A percentile compares a stretch with the other conserved stretches of the same genome.
phyloP scores from a whole-genome alignment of 2,888 invertebrate species.

The Thumatha senex region DNA sequence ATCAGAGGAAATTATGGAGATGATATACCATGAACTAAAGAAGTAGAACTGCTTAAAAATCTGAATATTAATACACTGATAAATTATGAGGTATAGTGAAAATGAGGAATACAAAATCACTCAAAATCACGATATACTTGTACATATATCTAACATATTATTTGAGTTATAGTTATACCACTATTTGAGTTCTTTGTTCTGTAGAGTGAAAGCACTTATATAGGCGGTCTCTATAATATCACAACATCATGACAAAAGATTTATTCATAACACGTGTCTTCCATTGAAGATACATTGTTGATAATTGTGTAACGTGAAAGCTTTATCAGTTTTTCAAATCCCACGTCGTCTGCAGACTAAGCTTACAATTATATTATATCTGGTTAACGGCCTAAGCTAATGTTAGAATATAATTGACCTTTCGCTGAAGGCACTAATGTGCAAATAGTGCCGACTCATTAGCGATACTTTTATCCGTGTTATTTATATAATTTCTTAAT shows the following conservation, averaged over 20 bases:
- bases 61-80: too few species aligned
- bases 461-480: constrained; percentile 7
- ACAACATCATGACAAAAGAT: background rate
- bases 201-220: too few species aligned
- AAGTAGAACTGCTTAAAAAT: too few species aligned
- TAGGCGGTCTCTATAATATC: background rate
- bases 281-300: background rate
- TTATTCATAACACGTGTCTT: too few species aligned
- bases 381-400: constrained; percentile 1
- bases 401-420: constrained; percentile 2
- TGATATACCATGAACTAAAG: too few species aligned
- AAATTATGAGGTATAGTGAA: too few species aligned
- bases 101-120: too few species aligned
- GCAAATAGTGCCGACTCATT: constrained; percentile 14
- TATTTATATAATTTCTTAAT: constrained; percentile 29
- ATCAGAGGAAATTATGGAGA: too few species aligned
- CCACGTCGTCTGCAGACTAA: background rate
- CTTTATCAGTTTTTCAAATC: background rate
- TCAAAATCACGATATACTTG: too few species aligned
- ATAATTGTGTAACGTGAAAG: background rate
- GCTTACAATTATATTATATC: constrained; percentile 1
- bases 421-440: constrained; percentile 1
- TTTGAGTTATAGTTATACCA: too few species aligned
- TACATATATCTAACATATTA: too few species aligned
- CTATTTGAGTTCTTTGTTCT: too few species aligned